phyloP scores from a whole-genome alignment of 2,113 vertebrate species.

The Pseudonaja textilis region DNA sequence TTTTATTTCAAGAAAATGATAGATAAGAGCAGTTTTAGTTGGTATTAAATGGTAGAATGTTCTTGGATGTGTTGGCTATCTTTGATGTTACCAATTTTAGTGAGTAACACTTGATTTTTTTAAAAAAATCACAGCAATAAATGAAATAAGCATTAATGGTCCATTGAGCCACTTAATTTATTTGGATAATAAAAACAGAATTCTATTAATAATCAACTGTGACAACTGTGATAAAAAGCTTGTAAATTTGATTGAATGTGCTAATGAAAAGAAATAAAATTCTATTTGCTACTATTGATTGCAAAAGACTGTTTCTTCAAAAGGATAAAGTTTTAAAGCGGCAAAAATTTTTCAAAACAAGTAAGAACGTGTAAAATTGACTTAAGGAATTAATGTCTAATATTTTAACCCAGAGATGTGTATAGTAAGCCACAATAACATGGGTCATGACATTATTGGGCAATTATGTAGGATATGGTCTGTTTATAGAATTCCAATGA shows the following conservation, averaged over 20 bases:
- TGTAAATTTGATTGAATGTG: constrained; percentile 52
- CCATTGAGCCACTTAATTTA: neutral
- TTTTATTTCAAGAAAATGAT: neutral
- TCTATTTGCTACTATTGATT: constrained; percentile 14
- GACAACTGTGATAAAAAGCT: constrained; percentile 35
- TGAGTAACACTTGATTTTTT: neutral
- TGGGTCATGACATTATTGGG: neutral
- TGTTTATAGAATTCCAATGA: neutral
- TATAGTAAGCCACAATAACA: neutral
- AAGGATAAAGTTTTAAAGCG: constrained; percentile 22
- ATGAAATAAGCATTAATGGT: neutral
- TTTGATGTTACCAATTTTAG: neutral
- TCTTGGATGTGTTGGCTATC: neutral
- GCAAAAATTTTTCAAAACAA: neutral
- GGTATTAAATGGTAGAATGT: neutral
- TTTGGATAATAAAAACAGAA: constrained; percentile 30
- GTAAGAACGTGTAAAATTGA: neutral
- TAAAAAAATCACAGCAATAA: neutral
- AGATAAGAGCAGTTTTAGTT: constrained; percentile 4
- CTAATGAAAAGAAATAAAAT: constrained; percentile 45
- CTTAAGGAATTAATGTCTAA: neutral
- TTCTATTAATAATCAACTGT: constrained; percentile 43
- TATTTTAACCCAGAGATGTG: constrained; percentile 20
- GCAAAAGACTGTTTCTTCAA: constrained; percentile 1
- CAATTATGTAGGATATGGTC: neutral